Evolutionary conservation across 2,888 invertebrate species (phyloP), one percentile per base, ranked within the genome.

Genomic region (Platycheirus albimanus): DNA sequence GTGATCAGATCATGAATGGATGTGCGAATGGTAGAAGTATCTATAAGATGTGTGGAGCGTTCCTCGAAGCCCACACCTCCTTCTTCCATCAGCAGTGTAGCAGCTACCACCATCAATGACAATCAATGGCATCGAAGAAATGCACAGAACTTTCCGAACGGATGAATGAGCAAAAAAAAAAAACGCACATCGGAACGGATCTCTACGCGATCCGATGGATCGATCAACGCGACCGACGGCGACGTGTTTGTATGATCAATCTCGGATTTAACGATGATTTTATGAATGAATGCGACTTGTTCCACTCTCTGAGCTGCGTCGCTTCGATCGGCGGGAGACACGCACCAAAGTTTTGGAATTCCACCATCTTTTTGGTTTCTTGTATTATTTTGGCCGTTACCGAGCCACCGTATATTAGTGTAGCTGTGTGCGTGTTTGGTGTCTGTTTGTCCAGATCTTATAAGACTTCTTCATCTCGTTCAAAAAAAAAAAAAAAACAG

Each of bases 301-400:
- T 71, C 58, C 51, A 51, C 66, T 33, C 30, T 45, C n/a, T n/a
- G n/a, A 1, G 41, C 51, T 54, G 36, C 45, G 33, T 54, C 58
- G 56, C 52, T 56, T 58, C 58, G 64, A 64, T 69, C 67, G 69
- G 58, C 30, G 72, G 64, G 67, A 58, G 56, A 58, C 63, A 85
- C 88, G 87, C 88, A 88, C 87, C 87, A 61, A 88, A 86, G 86
- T 88, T 87, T 86, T 86, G 86, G 86, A 86, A 88, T 80, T 80
- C 80, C 66, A 52, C 51, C 66, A 58, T 74, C 20, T 47, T 49
- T 69, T 63, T 41, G 17, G 13, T 33, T 36, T 71, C 3, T 75
- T 36, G 45, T 19, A 51, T 41, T 61, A 61, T 70, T 20, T 47
- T 56, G 19, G 15, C 70, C 20, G 63, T 56, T 20, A 38, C 28